Evolutionary conservation across 2,888 invertebrate species (phyloP), one percentile per base, ranked within the genome.

Genomic region (Orthonevra nobilis): DNA sequence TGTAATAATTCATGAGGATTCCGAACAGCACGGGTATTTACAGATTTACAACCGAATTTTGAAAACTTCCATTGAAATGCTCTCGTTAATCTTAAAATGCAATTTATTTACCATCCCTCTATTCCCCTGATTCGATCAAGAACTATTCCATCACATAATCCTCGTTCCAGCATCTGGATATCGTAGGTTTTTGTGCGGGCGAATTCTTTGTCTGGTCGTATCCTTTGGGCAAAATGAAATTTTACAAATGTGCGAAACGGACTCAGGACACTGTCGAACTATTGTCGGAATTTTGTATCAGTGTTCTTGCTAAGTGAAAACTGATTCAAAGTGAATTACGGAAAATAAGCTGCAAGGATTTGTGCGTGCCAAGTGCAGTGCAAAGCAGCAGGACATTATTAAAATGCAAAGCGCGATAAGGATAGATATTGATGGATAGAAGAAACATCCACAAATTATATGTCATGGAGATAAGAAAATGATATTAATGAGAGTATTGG

Each of bases 1-100:
- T 17, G 32, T 50, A 63, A 75, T 75, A 69, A 75, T 63, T 75
- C 69, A 63, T 75, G 56, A 63, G 69, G 63, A 69, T 63, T 50
- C 63, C 12, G 6, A 9, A 1, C 5, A 7, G 14, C 3, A 10
- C 40, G 17, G 17, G 52, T 34, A 28, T 56, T 46, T 28, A n/a
- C 14, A 42, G 69, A 69, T 75, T 75, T 75, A 69, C 54, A 75
- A 61, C 30, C 30, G 48, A 58, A 69, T 50, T 56, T 56, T 19
- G 44, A 69, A 75, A 69, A 75, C 40, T 69, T 69, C 30, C 63
- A 63, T 56, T 60, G 44, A 56, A 69, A 56, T 54, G 42, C 54
- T 50, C 20, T 42, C 28, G 61, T 40, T 69, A 69, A 69, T 75
- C 75, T 48, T 56, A 63, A 38, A 63, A 56, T 58, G 48, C 26